These are phyloP conservation scores for Hypomecis atomaria DNA, from an alignment of 2,888 invertebrate species.

Conservation along the genomic window DNA sequence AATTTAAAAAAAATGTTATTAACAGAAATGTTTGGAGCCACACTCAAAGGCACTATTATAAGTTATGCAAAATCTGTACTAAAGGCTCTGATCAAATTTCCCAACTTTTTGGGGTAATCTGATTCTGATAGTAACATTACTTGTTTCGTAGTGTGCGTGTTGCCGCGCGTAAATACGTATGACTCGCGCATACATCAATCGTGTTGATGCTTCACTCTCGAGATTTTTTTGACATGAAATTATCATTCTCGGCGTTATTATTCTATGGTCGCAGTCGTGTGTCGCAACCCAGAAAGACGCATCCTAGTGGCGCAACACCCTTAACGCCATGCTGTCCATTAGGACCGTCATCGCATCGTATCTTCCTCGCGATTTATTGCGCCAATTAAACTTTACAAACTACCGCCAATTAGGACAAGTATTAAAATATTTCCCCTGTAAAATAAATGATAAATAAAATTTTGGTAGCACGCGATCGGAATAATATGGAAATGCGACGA, in stretches of 20 bases:
- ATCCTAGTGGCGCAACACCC: background rate
- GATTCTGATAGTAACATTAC: too few species aligned
- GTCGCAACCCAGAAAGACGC: background rate
- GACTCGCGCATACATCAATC: too few species aligned
- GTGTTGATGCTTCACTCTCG: too few species aligned
- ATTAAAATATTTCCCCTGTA: slow-evolving; percentile 30
- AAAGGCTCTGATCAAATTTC: too few species aligned
- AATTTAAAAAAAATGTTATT: too few species aligned
- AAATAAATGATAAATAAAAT: slow-evolving; percentile 24
- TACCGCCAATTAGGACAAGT: slow-evolving; percentile 39
- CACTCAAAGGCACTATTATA: too few species aligned
- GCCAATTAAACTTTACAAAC: slow-evolving; percentile 43
- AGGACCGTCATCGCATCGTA: slow-evolving; percentile 37
- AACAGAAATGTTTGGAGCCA: too few species aligned
- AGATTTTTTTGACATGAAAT: too few species aligned
- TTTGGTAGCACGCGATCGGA: slow-evolving; percentile 19
- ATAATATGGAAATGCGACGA: slow-evolving; percentile 4
- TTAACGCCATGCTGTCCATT: slow-evolving; percentile 37
- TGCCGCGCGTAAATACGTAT: too few species aligned
- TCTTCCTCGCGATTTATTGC: slow-evolving; percentile 41
- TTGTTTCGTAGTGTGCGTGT: too few species aligned
- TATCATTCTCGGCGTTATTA: background rate
- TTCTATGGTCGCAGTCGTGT: background rate
- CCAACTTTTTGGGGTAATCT: too few species aligned
- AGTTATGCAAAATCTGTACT: too few species aligned